Evolutionary conservation across 2,888 invertebrate genomes (phyloP).

Genomic region (Nomada fucata): DNA sequence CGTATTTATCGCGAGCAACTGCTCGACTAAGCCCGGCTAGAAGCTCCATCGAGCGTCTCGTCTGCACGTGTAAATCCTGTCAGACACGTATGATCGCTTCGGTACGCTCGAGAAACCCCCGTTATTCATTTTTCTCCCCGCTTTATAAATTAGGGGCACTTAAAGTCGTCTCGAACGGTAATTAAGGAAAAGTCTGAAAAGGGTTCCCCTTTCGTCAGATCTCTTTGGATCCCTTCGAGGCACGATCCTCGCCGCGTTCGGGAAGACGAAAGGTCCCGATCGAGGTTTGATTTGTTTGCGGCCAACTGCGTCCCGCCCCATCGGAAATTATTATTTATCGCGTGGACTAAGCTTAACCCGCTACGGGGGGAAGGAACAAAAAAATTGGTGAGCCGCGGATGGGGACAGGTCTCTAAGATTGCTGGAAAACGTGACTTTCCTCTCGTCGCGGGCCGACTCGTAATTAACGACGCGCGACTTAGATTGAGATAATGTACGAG

Average conservation of each 20-base stretch:
- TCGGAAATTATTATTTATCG: constrained; percentile 71
- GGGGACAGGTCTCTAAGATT: constrained; percentile 27
- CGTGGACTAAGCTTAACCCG: constrained; percentile 57
- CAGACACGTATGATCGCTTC: constrained; percentile 43
- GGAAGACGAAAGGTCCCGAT: constrained; percentile 68
- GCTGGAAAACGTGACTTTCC: constrained; percentile 55
- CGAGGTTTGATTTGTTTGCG: constrained; percentile 55
- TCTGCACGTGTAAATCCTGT: constrained; percentile 20
- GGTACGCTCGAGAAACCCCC: constrained; percentile 14
- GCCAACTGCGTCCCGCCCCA: constrained; percentile 49
- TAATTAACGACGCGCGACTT: constrained; percentile 58
- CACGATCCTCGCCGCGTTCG: constrained; percentile 78
- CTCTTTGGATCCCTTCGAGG: constrained; percentile 70
- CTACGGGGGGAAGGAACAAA: constrained; percentile 6
- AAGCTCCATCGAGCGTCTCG: constrained; percentile 26
- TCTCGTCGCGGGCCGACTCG: constrained; percentile 35
- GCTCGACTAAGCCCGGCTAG: constrained; percentile 39
- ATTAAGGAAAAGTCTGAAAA: constrained; percentile 38
- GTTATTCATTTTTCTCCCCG: not conserved
- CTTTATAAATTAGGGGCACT: constrained; percentile 48
- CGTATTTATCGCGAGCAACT: constrained; percentile 72
- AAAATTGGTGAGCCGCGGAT: constrained; percentile 1
- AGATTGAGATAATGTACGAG: constrained; percentile 55
- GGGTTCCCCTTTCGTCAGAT: constrained; percentile 68
- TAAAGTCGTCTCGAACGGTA: constrained; percentile 29